Percentiles rank a stretch among this genome's conserved stretches.
Conservation (phyloP, 2,113 vertebrate genomes). For the Phylloscopus trochiloides region DNA sequence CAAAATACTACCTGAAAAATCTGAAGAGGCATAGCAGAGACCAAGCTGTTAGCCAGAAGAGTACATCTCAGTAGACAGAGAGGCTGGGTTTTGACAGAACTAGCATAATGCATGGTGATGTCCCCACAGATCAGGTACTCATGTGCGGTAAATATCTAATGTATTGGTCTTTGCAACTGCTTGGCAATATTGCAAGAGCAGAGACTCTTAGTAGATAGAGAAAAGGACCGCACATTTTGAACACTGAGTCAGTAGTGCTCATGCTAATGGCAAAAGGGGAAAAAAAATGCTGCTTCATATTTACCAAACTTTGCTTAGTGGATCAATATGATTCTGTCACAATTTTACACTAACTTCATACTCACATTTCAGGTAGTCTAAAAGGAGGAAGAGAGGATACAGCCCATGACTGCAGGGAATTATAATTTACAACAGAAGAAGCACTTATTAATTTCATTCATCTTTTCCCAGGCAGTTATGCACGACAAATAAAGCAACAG, state of each 20-base stretch:
- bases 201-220: neutral
- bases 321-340: neutral
- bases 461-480: neutral
- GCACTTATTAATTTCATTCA: neutral
- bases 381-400: neutral
- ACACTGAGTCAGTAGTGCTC: accelerated
- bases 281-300: neutral
- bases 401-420: neutral
- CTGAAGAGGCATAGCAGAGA: neutral
- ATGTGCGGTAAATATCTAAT: neutral
- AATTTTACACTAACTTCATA: neutral
- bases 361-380: neutral
- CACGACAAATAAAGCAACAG: neutral
- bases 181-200: neutral
- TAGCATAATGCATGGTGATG: neutral
- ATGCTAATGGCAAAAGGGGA: neutral
- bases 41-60: neutral
- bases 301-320: neutral
- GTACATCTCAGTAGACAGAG: neutral
- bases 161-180: neutral
- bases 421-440: neutral
- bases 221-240: neutral
- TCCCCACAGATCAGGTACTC: neutral
- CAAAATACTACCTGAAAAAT: neutral
- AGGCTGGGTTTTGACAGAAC: neutral